Conservation (phyloP, 23 tunicate species). For the Phallusia fumigata region DNA sequence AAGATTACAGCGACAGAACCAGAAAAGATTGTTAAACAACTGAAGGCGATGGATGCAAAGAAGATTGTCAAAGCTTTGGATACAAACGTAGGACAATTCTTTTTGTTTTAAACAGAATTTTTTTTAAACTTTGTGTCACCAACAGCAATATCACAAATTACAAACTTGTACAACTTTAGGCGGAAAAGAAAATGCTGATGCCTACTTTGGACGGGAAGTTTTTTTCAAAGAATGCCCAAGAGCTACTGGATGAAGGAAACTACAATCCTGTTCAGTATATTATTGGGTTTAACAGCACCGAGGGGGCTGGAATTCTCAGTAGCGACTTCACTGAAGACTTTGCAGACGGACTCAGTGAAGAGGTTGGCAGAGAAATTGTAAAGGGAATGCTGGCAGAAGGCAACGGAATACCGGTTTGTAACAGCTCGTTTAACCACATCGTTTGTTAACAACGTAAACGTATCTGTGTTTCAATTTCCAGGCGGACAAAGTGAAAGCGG, state of each 20-base stretch:
- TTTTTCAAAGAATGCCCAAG: neutral
- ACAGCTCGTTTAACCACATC: too few relatives aligned
- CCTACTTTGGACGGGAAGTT: neutral
- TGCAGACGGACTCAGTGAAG: neutral
- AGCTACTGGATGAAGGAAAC: neutral
- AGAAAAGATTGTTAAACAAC: neutral
- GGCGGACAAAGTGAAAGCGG: neutral
- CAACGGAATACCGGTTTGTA: neutral
- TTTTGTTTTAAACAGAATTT: neutral
- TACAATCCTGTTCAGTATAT: slow-evolving; percentile 4
- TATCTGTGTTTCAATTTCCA: neutral
- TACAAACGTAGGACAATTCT: neutral
- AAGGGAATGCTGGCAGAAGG: neutral
- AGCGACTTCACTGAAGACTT: neutral
- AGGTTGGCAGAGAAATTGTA: neutral
- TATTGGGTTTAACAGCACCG: slow-evolving; percentile 15
- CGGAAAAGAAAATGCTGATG: neutral
- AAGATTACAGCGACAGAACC: neutral
- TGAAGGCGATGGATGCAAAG: slow-evolving; percentile 14
- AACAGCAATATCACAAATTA: neutral
- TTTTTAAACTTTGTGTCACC: neutral
- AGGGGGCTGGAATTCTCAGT: neutral
- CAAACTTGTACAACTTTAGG: neutral
- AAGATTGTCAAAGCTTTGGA: slow-evolving; percentile 3
- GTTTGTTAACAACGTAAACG: neutral